Conservation (phyloP, 2,797 vertebrate species). For the Falco naumanni region DNA sequence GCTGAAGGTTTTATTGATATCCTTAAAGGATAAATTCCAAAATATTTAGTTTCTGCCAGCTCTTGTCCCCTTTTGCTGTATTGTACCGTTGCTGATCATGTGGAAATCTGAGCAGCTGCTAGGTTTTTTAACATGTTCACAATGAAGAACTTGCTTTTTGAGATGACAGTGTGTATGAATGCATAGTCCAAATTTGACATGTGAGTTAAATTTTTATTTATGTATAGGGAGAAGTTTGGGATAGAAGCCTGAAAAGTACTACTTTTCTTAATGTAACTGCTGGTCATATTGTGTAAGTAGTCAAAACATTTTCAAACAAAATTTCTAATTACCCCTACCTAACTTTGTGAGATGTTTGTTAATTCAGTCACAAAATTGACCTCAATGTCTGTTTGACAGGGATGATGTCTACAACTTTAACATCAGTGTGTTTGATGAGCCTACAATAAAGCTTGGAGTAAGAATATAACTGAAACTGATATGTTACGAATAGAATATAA, state of each 20-base stretch:
- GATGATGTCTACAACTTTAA: constrained; percentile 88
- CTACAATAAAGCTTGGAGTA: constrained; percentile 82
- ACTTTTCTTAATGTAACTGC: constrained; percentile 60
- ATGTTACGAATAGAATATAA: neutral
- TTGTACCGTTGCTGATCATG: neutral
- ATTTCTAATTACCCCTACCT: neutral
- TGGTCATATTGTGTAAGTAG: constrained; percentile 70
- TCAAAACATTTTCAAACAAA: neutral
- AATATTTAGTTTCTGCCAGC: neutral
- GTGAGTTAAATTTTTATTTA: constrained; percentile 18
- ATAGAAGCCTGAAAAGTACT: constrained; percentile 61
- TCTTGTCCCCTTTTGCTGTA: neutral
- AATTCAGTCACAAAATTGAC: neutral
- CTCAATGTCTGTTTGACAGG: constrained; percentile 71
- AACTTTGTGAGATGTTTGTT: neutral
- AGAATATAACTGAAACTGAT: constrained; percentile 18
- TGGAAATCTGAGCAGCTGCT: neutral
- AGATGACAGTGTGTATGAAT: neutral
- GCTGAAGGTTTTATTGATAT: neutral
- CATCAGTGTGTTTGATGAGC: constrained; percentile 72
- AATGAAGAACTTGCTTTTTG: neutral
- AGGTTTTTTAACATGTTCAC: neutral
- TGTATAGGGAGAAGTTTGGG: constrained; percentile 66
- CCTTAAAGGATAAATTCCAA: neutral
- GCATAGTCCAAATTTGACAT: neutral